A percentile compares a stretch with the other conserved stretches of the same genome.
phyloP scores from a whole-genome alignment of 2,888 invertebrate genomes.

The Calameuta filiformis region DNA sequence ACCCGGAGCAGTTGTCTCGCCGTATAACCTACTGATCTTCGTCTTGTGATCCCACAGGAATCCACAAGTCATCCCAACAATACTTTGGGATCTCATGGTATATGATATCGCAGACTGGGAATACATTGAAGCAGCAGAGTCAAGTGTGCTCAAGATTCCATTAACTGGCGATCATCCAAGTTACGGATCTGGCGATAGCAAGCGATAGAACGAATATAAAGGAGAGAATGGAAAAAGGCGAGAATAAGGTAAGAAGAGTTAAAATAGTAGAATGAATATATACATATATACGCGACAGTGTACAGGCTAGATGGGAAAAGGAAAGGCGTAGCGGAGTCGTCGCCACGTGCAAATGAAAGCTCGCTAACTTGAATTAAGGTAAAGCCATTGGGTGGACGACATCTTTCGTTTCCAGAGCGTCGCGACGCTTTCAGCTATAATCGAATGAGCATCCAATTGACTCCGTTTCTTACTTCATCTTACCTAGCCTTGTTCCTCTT shows the following conservation, averaged over 20 bases:
- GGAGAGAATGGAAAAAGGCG: background rate
- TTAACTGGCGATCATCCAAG: background rate
- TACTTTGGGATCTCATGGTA: background rate
- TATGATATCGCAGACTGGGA: background rate
- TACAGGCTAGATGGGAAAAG: background rate
- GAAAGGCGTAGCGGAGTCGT: background rate
- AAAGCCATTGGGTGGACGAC: conserved; percentile 13
- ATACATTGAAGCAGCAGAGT: background rate
- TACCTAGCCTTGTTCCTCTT: background rate
- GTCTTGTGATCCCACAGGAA: background rate
- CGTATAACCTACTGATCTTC: background rate
- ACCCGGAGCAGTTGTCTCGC: background rate
- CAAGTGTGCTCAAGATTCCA: background rate
- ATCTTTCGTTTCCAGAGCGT: conserved; percentile 1
- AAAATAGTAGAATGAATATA: background rate
- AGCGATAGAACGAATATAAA: background rate
- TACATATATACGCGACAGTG: background rate
- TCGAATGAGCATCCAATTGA: conserved; percentile 35
- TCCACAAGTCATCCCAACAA: background rate
- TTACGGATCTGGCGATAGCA: background rate
- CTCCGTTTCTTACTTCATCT: conserved; percentile 25
- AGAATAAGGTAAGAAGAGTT: background rate
- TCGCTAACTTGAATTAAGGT: conserved; percentile 33
- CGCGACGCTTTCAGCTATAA: conserved; percentile 26
- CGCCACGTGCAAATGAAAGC: conserved; percentile 27